Evolutionary conservation across 1,140 invertebrate genomes (phyloP).

Genomic region (Neodiprion pinetum): DNA sequence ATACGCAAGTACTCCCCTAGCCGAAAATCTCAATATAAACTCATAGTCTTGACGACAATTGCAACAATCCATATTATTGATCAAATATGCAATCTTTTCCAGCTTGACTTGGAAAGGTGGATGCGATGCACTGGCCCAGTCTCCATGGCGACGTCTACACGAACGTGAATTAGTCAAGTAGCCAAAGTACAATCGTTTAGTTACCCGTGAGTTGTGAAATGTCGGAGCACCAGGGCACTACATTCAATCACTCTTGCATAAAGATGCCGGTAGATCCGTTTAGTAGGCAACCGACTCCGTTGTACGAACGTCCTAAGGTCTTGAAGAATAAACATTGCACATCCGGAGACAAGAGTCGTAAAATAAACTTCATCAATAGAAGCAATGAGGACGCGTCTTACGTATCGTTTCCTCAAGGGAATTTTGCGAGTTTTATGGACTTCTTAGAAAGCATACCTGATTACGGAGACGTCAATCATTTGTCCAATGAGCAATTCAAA

Average conservation of each 20-base stretch:
- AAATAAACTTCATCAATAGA: slow-evolving; percentile 36
- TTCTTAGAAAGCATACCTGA: slow-evolving; percentile 75
- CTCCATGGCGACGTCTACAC: too few species aligned
- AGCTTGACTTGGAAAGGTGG: too few species aligned
- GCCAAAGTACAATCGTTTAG: too few species aligned
- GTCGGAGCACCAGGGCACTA: slow-evolving; percentile 51
- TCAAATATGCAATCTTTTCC: too few species aligned
- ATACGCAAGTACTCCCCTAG: too few species aligned
- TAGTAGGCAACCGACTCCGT: slow-evolving; percentile 69
- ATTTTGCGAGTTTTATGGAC: slow-evolving; percentile 66
- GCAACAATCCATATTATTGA: too few species aligned
- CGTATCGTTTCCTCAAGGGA: slow-evolving; percentile 29
- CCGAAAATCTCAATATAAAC: too few species aligned
- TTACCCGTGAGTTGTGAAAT: slow-evolving; percentile 29
- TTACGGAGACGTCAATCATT: slow-evolving; percentile 72
- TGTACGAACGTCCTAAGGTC: slow-evolving; percentile 66
- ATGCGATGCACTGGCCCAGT: too few species aligned
- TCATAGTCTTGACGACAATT: too few species aligned
- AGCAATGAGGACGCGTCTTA: slow-evolving; percentile 23
- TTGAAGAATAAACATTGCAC: slow-evolving; percentile 43
- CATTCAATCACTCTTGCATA: slow-evolving; percentile 66
- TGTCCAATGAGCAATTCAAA: slow-evolving; percentile 73
- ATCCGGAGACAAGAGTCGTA: slow-evolving; percentile 20
- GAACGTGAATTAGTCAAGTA: too few species aligned
- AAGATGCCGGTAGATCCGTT: slow-evolving; percentile 70